Conservation (phyloP, 2,888 invertebrate genomes). For the Lutraria lutraria region DNA sequence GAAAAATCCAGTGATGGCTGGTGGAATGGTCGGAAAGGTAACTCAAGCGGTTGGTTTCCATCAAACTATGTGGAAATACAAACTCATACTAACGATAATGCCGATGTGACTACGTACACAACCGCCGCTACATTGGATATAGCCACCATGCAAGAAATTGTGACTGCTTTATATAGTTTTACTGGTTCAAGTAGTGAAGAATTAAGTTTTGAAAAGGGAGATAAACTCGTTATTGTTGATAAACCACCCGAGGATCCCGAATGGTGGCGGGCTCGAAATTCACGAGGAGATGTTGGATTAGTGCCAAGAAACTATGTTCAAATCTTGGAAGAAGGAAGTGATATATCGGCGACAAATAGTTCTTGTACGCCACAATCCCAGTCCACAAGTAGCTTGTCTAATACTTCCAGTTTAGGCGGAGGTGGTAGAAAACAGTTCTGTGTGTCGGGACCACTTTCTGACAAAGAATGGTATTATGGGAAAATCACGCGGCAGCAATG, state of each 20-base stretch:
- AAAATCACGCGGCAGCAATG: conserved; percentile 98
- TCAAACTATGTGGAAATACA: conserved; percentile 94
- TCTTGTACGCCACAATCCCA: conserved; percentile 85
- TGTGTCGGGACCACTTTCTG: conserved; percentile 84
- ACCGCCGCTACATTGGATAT: conserved; percentile 79
- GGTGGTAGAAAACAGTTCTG: conserved; percentile 81
- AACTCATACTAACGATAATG: conserved; percentile 68
- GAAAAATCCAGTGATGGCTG: conserved; percentile 99
- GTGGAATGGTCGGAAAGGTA: conserved; percentile 94
- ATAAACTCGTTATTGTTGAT: conserved; percentile 97
- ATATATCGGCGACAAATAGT: conserved; percentile 75
- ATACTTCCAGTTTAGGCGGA: conserved; percentile 78
- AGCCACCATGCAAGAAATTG: conserved; percentile 90
- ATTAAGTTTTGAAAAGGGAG: conserved; percentile 98
- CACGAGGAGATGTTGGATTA: conserved; percentile 96
- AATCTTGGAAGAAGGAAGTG: conserved; percentile 80
- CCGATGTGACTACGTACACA: conserved; percentile 76
- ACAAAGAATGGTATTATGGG: conserved; percentile 97
- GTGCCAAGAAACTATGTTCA: conserved; percentile 91
- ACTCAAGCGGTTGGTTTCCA: conserved; percentile 96
- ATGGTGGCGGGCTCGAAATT: conserved; percentile 98
- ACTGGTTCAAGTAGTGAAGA: conserved; percentile 95
- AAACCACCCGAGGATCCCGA: conserved; percentile 98
- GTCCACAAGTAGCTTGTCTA: conserved; percentile 84
- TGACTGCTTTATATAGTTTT: conserved; percentile 94